Percentiles rank a stretch among this genome's conserved stretches.
phyloP scores from a whole-genome alignment of 53 echinoderm and acorn worm genomes.

The Henricia sp. region DNA sequence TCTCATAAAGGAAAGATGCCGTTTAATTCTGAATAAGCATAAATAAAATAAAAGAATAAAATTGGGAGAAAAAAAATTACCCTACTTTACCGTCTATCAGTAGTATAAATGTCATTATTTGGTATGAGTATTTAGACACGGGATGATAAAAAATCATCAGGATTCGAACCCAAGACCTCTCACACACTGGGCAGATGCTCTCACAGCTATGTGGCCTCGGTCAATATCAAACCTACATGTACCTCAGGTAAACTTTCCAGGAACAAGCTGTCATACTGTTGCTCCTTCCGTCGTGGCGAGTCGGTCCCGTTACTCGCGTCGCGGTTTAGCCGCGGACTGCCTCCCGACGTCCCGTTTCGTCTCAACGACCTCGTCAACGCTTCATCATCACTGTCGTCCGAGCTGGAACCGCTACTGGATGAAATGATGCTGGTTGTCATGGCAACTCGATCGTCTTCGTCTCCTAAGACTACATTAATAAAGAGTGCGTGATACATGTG shows the following conservation, averaged over 20 bases:
- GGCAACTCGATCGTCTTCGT: slow-evolving; percentile 64
- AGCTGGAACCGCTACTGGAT: slow-evolving; percentile 70
- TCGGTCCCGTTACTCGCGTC: slow-evolving; percentile 56
- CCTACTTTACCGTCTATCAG: too few species aligned
- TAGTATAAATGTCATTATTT: too few species aligned
- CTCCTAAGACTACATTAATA: slow-evolving; percentile 23
- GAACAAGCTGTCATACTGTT: slow-evolving; percentile 76
- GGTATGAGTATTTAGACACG: too few species aligned
- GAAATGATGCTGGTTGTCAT: slow-evolving; percentile 55
- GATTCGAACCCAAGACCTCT: too few species aligned
- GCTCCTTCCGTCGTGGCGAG: slow-evolving; percentile 75
- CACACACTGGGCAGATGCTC: too few species aligned
- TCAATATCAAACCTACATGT: not conserved
- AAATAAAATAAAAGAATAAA: too few species aligned
- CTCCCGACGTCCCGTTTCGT: slow-evolving; percentile 17
- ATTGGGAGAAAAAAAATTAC: too few species aligned
- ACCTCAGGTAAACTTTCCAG: slow-evolving; percentile 87
- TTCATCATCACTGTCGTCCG: slow-evolving; percentile 77
- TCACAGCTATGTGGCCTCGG: too few species aligned
- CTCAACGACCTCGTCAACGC: not conserved
- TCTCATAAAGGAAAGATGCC: too few species aligned
- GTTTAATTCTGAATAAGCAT: too few species aligned
- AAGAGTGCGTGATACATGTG: too few species aligned
- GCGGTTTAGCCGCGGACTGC: slow-evolving; percentile 39
- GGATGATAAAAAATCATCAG: not conserved